Evolutionary conservation across 2,888 invertebrate species (phyloP).

Genomic region (Gasteruption jaculator): DNA sequence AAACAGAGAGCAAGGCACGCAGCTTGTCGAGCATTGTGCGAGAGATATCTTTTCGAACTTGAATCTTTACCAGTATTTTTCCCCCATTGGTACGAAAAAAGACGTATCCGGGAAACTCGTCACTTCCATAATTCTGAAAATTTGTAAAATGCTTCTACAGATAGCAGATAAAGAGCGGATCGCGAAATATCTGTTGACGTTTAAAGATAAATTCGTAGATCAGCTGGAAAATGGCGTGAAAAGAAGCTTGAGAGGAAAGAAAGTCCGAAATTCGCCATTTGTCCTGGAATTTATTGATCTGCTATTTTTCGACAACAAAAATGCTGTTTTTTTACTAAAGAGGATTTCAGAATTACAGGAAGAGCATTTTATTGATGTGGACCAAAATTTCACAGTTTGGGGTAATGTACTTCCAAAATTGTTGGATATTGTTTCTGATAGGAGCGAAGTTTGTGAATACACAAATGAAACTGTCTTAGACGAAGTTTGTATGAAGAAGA

Average conservation of each 20-base stretch:
- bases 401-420: constrained; percentile 59
- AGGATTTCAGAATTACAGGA: too few species aligned
- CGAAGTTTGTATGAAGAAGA: constrained; percentile 26
- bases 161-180: constrained; percentile 22
- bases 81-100: constrained; percentile 37
- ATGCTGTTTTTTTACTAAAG: constrained; percentile 52
- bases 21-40: constrained; percentile 32
- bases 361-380: too few species aligned
- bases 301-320: constrained; percentile 43
- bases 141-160: constrained; percentile 28
- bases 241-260: constrained; percentile 47
- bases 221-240: constrained; percentile 51
- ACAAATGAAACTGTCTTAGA: constrained; percentile 23
- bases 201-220: constrained; percentile 56
- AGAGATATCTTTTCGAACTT: constrained; percentile 49
- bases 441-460: constrained; percentile 54
- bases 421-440: too few species aligned
- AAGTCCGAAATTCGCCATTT: constrained; percentile 33
- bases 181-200: constrained; percentile 49
- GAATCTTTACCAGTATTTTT: constrained; percentile 46
- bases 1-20: constrained; percentile 18
- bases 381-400: constrained; percentile 54
- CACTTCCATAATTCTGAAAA: constrained; percentile 39
- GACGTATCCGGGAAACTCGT: constrained; percentile 31
- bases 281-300: constrained; percentile 50